Conservation (phyloP, 1,140 invertebrate genomes). For the Eulimnadia texana region DNA sequence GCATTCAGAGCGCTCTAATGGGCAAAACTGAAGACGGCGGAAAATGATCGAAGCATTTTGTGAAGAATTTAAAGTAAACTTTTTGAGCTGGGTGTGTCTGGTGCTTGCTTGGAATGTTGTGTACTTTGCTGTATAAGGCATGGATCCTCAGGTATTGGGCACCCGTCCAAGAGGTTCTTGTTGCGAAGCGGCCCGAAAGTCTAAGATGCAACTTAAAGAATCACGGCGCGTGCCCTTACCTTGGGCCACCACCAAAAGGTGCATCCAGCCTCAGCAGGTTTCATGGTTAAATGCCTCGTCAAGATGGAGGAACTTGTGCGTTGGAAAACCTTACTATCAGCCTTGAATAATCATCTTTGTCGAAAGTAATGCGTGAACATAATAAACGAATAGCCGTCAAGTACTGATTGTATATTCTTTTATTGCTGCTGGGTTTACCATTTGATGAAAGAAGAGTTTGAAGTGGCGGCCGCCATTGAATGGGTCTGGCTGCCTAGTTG, state of each 20-base stretch:
- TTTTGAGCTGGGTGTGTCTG: background rate
- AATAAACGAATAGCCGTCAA: too few species aligned
- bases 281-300: background rate
- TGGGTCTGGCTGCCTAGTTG: too few species aligned
- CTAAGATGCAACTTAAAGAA: background rate
- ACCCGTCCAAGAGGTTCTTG: background rate
- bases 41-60: too few species aligned
- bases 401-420: too few species aligned
- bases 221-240: background rate
- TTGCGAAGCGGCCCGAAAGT: background rate
- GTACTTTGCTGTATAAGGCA: background rate
- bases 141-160: background rate
- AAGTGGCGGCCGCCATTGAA: too few species aligned
- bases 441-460: too few species aligned
- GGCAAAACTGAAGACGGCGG: background rate
- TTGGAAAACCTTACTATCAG: too few species aligned
- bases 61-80: background rate
- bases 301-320: too few species aligned
- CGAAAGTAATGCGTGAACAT: too few species aligned
- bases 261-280: background rate
- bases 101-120: background rate
- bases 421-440: too few species aligned
- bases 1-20: too few species aligned
- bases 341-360: too few species aligned
- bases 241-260: background rate